Base-by-base conservation (phyloP, 2,888 invertebrate species). In the Morpho achilles region DNA sequence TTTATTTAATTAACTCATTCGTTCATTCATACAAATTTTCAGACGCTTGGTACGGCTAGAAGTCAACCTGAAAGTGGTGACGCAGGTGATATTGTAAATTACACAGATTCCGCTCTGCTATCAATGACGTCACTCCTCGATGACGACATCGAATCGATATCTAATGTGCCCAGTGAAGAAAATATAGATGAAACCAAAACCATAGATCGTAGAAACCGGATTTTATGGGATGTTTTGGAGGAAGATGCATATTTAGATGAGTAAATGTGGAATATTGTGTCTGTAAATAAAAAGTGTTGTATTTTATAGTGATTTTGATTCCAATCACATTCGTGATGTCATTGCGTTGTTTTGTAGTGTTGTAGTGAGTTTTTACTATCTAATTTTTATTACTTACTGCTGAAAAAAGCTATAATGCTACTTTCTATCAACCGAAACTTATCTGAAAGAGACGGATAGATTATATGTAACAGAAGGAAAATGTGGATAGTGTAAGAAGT, bases 101-200 rank as follows among this genome's bases (percentile, higher is more conserved):
- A 79, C 7, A 79, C 75, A 4, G 85, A 86, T 44, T 77, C 87
- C 0, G 79, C 84, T 0, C 64, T 87, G 0, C 70, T 87, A 4
- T 87, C 87, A 0, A 69, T 86, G 44, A 80, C 87, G n/a, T 84
- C 87, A 56, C 68, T 88, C 0, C 65, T 83, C 0, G 86, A 84
- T 10, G 82, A 83, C 1, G 84, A 85, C 40, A 22, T 73, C 0
- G 80, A 79, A 1, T 73, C 77, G 0, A 52, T 73, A 1, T 40
- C 69, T 0, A 77, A 76, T 7, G 49, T 63, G 5, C 16, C 43
- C 2, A 63, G 48, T 2, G 75, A 71, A 0, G 69, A 68, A 10
- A 60, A 60, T 8, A 9, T 57, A 3, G 75, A 77, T 23, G 73
- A 76, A 7, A 51, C 60, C 6, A 71, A 59, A 48, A 66, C 55